Evolutionary conservation across 2,113 vertebrate genomes (phyloP), one percentile per base, ranked within the genome.

Genomic region (Thryonomys swinderianus): DNA sequence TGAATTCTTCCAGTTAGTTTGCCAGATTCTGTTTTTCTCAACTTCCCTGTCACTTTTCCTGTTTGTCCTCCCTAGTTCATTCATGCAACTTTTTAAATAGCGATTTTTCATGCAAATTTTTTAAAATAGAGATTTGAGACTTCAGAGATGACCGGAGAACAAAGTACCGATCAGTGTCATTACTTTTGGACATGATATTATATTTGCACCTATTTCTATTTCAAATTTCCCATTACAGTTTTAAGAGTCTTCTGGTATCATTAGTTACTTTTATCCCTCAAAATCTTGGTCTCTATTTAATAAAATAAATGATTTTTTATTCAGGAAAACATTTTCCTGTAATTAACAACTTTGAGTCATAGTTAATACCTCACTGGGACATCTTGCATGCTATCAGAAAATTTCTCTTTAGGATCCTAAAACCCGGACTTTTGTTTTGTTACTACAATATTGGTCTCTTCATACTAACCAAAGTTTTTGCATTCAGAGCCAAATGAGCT

Each of bases 401-500:
- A 61, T 92, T 67, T 87, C 3, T 67, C 64, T 88, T 42, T 16
- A 93, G 57, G 17, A 89, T 90, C 67, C 88, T 37, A 88, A 88
- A 97, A 90, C 2, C 10, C 9, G 79, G 86, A 95, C 96, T 96
- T n/a, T 97, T 93, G 89, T 96, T 98, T 95, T 93, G 89, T 93
- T 96, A 94, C 71, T 91, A 95, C 45, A 96, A 82, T 96, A 95
- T 69, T 94, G 93, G 90, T 91, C 79, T 96, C 76, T 91, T 96
- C 27, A 71, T 85, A 81, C 32, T 94, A 96, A 97, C 80, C 73
- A 95, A 89, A 96, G 86, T 87, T 97, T 81, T 96, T 97, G 55
- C 86, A 98, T 97, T 96, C 94, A 96, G 7, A 96, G 95, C 88
- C 95, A 97, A 98, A 98, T 91, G 94, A 98, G 97, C 96, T 97